These are phyloP conservation scores for Drosophila recens DNA, from an alignment of 2,888 invertebrate species.

Conservation along the genomic window DNA sequence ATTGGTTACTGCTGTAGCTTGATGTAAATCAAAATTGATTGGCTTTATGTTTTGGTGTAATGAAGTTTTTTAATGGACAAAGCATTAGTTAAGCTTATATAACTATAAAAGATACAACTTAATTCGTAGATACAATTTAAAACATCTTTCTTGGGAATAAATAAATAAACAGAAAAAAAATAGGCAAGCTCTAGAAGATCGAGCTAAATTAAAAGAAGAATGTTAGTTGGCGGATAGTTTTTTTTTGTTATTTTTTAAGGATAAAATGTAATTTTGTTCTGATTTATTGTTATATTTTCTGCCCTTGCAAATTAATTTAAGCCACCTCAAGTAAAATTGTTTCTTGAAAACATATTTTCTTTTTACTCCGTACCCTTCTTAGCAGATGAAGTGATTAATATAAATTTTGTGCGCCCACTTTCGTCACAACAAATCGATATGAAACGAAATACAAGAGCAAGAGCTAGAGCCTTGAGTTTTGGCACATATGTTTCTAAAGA, in stretches of 20 bases:
- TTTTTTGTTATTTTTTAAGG: not conserved
- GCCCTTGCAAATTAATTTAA: no score
- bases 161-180: not conserved
- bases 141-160: not conserved
- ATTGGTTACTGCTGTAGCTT: conserved; percentile 31
- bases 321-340: no score
- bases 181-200: not conserved
- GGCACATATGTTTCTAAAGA: no score
- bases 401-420: no score
- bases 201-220: not conserved
- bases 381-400: no score
- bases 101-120: conserved; percentile 2
- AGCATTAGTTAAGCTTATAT: not conserved
- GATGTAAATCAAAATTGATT: conserved; percentile 76
- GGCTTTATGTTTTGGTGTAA: conserved; percentile 53
- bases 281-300: no score
- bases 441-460: no score
- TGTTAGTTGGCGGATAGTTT: not conserved
- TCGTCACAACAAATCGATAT: no score
- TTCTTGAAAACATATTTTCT: no score
- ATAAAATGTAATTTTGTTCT: not conserved
- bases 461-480: no score
- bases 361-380: no score
- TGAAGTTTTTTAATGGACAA: conserved; percentile 70
- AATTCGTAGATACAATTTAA: not conserved